These are phyloP conservation scores for Sebastes paucispinis DNA, from an alignment of 2,797 vertebrate genomes.

Conservation along the genomic window DNA sequence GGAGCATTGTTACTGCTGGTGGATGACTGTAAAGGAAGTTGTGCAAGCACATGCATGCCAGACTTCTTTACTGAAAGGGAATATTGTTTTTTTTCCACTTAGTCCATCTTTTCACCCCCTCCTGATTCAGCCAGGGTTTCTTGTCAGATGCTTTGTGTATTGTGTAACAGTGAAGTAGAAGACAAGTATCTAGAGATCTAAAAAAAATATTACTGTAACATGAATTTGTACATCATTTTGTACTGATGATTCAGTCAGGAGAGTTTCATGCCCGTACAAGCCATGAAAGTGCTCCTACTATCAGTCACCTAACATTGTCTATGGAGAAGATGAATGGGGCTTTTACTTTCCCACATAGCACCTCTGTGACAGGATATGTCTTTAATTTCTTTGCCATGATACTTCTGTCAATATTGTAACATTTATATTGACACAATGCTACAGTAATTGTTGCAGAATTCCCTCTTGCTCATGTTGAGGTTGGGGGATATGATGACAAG, in stretches of 20 bases:
- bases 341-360: background rate
- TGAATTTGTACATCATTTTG: background rate
- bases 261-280: background rate
- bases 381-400: background rate
- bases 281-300: background rate
- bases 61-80: slow-evolving; percentile 2
- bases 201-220: background rate
- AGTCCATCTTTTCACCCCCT: background rate
- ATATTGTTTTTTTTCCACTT: background rate
- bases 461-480: background rate
- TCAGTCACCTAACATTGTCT: background rate
- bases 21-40: slow-evolving; percentile 57
- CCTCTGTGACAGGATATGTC: background rate
- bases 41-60: slow-evolving; percentile 47
- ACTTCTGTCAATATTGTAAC: background rate
- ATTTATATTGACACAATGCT: background rate
- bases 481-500: too few species aligned
- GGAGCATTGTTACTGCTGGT: background rate
- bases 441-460: background rate
- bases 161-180: background rate
- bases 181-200: background rate
- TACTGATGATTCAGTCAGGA: background rate
- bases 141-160: background rate
- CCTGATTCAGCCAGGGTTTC: slow-evolving; percentile 4
- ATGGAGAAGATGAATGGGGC: background rate